Evolutionary conservation across 2,888 invertebrate species (phyloP).

Genomic region (Phoronis australis): DNA sequence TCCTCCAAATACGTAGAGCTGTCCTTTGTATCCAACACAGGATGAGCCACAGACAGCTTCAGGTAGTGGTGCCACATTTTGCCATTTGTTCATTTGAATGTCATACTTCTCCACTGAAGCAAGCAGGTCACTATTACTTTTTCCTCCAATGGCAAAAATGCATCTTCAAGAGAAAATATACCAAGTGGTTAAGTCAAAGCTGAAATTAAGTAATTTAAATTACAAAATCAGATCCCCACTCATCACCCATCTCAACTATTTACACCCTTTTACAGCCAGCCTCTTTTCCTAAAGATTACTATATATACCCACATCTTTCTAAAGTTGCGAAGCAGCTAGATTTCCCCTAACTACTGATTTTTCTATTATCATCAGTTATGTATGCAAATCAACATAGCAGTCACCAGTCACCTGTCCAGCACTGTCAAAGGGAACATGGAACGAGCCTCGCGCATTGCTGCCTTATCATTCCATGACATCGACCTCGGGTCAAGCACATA

Average conservation of each 20-base stretch:
- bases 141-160: constrained; percentile 57
- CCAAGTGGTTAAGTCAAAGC: too few relatives aligned
- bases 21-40: constrained; percentile 38
- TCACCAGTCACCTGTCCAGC: constrained; percentile 53
- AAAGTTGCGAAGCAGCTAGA: too few relatives aligned
- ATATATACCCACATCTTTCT: too few relatives aligned
- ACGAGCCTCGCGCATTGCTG: constrained; percentile 55
- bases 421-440: constrained; percentile 56
- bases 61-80: constrained; percentile 44
- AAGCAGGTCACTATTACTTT: constrained; percentile 53
- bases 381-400: too few relatives aligned
- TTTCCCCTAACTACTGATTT: too few relatives aligned
- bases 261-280: too few relatives aligned
- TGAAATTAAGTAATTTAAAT: too few relatives aligned
- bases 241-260: too few relatives aligned
- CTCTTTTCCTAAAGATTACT: too few relatives aligned
- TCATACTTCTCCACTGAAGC: constrained; percentile 56
- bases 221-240: too few relatives aligned
- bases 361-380: too few relatives aligned
- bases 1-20: constrained; percentile 45
- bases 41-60: constrained; percentile 39
- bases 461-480: constrained; percentile 56
- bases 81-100: constrained; percentile 54
- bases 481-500: constrained; percentile 47
- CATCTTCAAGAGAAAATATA: constrained; percentile 23